Base-by-base conservation (phyloP, 2,113 vertebrate species). In the Sialia sialis region DNA sequence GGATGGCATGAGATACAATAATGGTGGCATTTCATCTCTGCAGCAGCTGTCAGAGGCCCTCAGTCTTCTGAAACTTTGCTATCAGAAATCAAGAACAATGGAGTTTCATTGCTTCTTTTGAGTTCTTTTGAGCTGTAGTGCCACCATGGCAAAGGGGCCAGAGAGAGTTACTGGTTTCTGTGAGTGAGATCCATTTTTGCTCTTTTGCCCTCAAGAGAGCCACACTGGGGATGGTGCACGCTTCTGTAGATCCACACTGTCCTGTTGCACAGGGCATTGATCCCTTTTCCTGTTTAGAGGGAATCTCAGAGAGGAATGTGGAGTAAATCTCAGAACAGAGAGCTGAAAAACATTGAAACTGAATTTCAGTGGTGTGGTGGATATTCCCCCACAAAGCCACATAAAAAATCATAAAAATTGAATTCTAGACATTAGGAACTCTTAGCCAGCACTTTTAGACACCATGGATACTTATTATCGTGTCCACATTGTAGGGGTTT, bases 321-420 rank as follows among this genome's bases (percentile, higher is more conserved):
- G 10, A 25, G 36, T 11, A 55, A 79, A 85, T 60, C 36, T 84
- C 73, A 69, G 89, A 92, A 92, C 48, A 76, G 73, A 93, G 54
- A 85, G 25, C 10, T 95, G 89, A 87, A 89, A 38, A 84, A 51
- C 46, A 20, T 64, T 90, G 58, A 79, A 90, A 84, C 11, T 70
- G 29, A 70, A 60, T 96, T 94, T 95, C 95, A 92, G 62, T 93
- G 49, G n/a, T 83, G 70, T 94, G 62, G 78, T 94, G 87, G 59
- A 92, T 16, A 1, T 93, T 89, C 84, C 69, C 56, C 60, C 84
- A 56, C 79, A 93, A 76, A 68, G 22, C 16, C 91, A 96, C 77
- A 93, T 92, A 86, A 94, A 95, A 95, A 97, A 96, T 95, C 69
- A 96, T 78, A 84, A 94, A 96, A 97, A 96, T 95, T 81, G 91